phyloP scores from a whole-genome alignment of 35 echinoderm and acorn worm genomes.

The Lytechinus variegatus region DNA sequence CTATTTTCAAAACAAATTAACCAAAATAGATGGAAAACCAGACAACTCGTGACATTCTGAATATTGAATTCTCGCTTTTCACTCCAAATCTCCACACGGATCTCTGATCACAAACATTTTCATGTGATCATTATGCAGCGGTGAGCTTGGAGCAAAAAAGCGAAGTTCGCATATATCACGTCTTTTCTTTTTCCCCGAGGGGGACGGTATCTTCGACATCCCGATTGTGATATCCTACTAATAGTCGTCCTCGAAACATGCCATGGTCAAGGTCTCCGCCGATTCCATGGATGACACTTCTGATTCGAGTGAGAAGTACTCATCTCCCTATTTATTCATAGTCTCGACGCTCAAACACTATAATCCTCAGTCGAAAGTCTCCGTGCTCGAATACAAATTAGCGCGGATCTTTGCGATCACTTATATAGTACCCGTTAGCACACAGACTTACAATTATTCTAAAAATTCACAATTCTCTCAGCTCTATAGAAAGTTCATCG shows the following conservation, averaged over 20 bases:
- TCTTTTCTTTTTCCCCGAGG: neutral
- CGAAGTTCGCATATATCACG: neutral
- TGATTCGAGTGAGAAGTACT: neutral
- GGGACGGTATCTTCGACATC: neutral
- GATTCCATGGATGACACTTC: constrained; percentile 32
- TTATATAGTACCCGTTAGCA: too few relatives aligned
- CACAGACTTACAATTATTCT: too few relatives aligned
- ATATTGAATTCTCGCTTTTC: neutral
- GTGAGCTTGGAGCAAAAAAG: neutral
- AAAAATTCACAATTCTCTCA: too few relatives aligned
- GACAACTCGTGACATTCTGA: too few relatives aligned
- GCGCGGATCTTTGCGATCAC: too few relatives aligned
- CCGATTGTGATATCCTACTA: constrained; percentile 16
- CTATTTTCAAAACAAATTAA: too few relatives aligned
- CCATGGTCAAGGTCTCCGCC: constrained; percentile 36
- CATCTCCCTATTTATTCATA: neutral
- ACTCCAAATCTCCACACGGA: neutral
- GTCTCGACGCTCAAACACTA: neutral
- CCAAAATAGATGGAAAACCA: too few relatives aligned
- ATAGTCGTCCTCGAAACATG: neutral
- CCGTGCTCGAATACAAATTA: too few relatives aligned
- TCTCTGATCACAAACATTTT: too few relatives aligned
- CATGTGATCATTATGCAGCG: neutral
- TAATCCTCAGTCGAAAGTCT: too few relatives aligned
- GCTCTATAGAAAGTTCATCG: too few relatives aligned